These are phyloP conservation scores for Cheilosia impressa DNA, from an alignment of 2,888 invertebrate genomes.

Conservation along the genomic window DNA sequence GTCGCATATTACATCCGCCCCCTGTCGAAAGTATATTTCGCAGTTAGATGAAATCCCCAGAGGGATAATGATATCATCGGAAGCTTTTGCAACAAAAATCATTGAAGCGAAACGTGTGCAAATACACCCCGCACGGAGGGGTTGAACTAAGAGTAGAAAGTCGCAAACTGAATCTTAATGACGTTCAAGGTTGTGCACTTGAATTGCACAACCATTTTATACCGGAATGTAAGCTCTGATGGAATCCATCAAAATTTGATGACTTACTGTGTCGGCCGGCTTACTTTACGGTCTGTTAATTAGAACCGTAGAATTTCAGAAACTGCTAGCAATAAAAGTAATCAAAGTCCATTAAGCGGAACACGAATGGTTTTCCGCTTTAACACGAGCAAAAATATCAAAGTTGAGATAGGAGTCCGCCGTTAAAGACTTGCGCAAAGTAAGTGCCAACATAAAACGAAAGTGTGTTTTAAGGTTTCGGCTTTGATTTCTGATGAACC, in stretches of 20 bases:
- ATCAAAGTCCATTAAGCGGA: neutral
- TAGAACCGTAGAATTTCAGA: slow-evolving; percentile 6
- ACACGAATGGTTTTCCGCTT: neutral
- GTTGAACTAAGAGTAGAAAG: neutral
- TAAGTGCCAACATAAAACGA: too few relatives aligned
- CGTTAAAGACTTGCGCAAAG: too few relatives aligned
- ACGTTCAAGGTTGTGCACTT: neutral
- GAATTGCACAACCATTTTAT: neutral
- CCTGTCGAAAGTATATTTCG: slow-evolving; percentile 46
- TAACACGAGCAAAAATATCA: neutral
- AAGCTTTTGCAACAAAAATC: slow-evolving; percentile 16
- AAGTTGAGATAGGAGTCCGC: neutral
- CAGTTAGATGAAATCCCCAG: slow-evolving; percentile 29
- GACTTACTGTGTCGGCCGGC: neutral
- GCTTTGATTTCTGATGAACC: too few relatives aligned
- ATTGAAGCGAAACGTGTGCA: slow-evolving; percentile 7
- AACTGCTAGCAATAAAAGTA: slow-evolving; percentile 2
- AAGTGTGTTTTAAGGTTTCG: too few relatives aligned
- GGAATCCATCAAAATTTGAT: slow-evolving; percentile 7
- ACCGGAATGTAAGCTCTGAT: slow-evolving; percentile 22
- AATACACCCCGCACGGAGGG: neutral
- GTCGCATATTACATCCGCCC: slow-evolving; percentile 15
- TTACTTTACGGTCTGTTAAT: slow-evolving; percentile 28
- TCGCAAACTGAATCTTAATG: neutral
- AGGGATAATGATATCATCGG: slow-evolving; percentile 52